These are phyloP conservation scores for Cinclus mexicanus DNA, from an alignment of 2,113 vertebrate species.

Conservation along the genomic window DNA sequence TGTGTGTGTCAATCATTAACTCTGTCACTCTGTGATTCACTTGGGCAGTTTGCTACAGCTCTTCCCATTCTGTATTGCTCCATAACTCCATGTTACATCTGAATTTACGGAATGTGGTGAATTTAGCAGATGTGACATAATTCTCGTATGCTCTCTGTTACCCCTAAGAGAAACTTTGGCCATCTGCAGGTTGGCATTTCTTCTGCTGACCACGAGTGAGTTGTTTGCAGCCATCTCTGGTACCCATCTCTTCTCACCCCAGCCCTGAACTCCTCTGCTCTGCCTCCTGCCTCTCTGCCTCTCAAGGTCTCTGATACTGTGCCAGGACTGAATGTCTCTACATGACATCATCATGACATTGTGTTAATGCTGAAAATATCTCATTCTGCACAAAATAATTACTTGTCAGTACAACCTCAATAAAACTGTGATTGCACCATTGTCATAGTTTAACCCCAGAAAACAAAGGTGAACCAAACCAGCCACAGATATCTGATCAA, in stretches of 20 bases:
- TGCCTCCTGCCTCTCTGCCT: not conserved
- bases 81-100: not conserved
- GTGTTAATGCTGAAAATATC: not conserved
- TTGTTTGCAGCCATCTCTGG: not conserved
- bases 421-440: not conserved
- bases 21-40: not conserved
- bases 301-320: not conserved
- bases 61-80: not conserved
- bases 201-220: not conserved
- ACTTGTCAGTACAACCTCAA: not conserved
- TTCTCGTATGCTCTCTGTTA: not conserved
- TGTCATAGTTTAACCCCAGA: not conserved
- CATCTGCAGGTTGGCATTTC: not conserved
- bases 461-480: not conserved
- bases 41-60: not conserved
- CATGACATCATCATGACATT: not conserved
- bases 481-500: not conserved
- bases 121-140: not conserved
- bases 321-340: not conserved
- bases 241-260: not conserved
- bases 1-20: not conserved
- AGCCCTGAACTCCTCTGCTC: not conserved
- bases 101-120: not conserved
- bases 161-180: not conserved
- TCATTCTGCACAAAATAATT: not conserved